Percentiles rank a stretch among this genome's conserved stretches.
These are phyloP conservation scores for Microctenopoma stevenorrisi DNA, from an alignment of 2,797 vertebrate species.

Conservation along the genomic window DNA sequence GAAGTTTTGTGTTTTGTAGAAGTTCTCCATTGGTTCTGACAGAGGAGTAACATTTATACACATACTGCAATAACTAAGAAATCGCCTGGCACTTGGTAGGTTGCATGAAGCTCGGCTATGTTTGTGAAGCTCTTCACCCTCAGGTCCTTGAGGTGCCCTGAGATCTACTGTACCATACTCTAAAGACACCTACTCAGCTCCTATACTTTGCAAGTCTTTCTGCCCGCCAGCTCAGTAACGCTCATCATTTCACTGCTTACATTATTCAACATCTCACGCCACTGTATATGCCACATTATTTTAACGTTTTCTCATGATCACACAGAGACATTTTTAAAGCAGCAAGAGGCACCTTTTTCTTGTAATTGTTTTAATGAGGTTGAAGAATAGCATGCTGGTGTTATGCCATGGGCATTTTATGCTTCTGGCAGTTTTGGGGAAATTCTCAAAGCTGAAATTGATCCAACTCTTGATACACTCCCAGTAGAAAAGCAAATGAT, in stretches of 20 bases:
- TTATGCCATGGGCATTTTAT: slow-evolving; percentile 28
- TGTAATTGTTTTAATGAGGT: slow-evolving; percentile 51
- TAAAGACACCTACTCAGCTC: slow-evolving; percentile 34
- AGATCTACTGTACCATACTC: slow-evolving; percentile 28
- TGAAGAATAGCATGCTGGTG: slow-evolving; percentile 19
- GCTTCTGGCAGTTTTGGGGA: slow-evolving; percentile 38
- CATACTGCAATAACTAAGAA: slow-evolving; percentile 68
- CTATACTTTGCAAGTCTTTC: slow-evolving; percentile 19
- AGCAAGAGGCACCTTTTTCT: slow-evolving; percentile 10
- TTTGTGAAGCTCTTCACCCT: slow-evolving; percentile 49
- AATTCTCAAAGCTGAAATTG: slow-evolving; percentile 30
- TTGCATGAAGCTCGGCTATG: slow-evolving; percentile 25
- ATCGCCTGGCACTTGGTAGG: slow-evolving; percentile 43
- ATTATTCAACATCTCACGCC: slow-evolving; percentile 23
- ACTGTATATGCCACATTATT: slow-evolving; percentile 4
- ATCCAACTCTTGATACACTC: slow-evolving; percentile 33
- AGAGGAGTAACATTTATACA: slow-evolving; percentile 46
- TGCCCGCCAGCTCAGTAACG: slow-evolving; percentile 32
- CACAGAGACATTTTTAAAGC: slow-evolving; percentile 22
- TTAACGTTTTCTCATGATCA: slow-evolving; percentile 17
- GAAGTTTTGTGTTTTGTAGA: slow-evolving; percentile 53
- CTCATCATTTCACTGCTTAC: slow-evolving; percentile 20
- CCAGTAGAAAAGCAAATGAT: slow-evolving; percentile 23
- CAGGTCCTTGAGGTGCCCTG: slow-evolving; percentile 43
- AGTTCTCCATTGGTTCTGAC: slow-evolving; percentile 53